phyloP scores from a whole-genome alignment of 2,113 vertebrate species.

The Nibea coibor region DNA sequence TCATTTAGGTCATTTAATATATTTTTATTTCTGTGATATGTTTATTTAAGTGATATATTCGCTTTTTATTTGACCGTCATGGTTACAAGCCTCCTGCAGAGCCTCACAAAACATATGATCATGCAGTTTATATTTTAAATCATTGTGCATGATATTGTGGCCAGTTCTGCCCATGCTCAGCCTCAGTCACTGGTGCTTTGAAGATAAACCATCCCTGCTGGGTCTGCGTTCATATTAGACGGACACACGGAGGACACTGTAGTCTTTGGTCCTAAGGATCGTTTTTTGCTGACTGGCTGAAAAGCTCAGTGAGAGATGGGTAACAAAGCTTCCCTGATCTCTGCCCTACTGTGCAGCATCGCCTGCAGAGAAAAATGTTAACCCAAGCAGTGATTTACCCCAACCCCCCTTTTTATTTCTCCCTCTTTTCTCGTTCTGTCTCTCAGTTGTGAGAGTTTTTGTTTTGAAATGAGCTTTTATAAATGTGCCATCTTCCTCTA shows the following conservation, averaged over 20 bases:
- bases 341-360: slow-evolving; percentile 39
- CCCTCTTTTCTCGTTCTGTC: neutral
- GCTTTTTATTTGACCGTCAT: neutral
- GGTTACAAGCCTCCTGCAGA: neutral
- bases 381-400: slow-evolving; percentile 25
- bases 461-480: neutral
- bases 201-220: slow-evolving; percentile 20
- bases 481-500: neutral
- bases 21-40: neutral
- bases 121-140: too few species aligned
- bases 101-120: too few species aligned
- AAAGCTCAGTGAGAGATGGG: slow-evolving; percentile 40
- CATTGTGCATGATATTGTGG: too few species aligned
- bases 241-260: slow-evolving; percentile 30
- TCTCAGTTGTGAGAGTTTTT: neutral
- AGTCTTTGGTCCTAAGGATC: slow-evolving; percentile 16
- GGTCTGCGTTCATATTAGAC: slow-evolving; percentile 23
- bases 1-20: neutral
- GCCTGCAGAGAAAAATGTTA: slow-evolving; percentile 22
- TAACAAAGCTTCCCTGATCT: slow-evolving; percentile 53
- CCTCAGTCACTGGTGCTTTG: slow-evolving; percentile 16
- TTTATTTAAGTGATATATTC: too few species aligned
- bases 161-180: neutral
- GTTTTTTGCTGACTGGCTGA: slow-evolving; percentile 50
- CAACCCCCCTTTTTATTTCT: neutral